Evolutionary conservation across 2,797 vertebrate genomes (phyloP).

Genomic region (Strix occidentalis): DNA sequence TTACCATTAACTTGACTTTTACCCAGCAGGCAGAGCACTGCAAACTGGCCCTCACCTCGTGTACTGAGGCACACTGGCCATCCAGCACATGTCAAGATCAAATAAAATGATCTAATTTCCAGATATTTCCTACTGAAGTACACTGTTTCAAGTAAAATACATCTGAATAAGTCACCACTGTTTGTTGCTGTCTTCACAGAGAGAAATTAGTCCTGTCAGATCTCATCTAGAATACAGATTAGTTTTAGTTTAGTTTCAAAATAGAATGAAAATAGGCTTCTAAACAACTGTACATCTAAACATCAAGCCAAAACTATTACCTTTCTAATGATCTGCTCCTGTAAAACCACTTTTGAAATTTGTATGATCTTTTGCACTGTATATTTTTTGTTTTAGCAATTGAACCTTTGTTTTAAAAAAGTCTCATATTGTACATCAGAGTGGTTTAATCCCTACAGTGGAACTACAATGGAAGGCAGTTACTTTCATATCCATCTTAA

Average conservation of each 20-base stretch:
- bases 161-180: not conserved
- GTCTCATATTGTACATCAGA: not conserved
- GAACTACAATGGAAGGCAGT: not conserved
- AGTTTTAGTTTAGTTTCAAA: not conserved
- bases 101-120: not conserved
- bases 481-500: not conserved
- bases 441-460: not conserved
- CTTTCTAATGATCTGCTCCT: not conserved
- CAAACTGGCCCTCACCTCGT: not conserved
- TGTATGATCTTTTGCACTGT: fast-evolving
- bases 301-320: not conserved
- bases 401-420: not conserved
- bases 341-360: not conserved
- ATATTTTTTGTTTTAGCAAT: not conserved
- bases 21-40: not conserved
- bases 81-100: not conserved
- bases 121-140: not conserved
- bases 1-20: not conserved
- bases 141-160: not conserved
- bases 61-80: not conserved
- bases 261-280: not conserved
- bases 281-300: not conserved
- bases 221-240: not conserved
- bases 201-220: not conserved
- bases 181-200: not conserved